These are phyloP conservation scores for Drosophila kohkoa DNA, from an alignment of 1,140 invertebrate species.

Conservation along the genomic window DNA sequence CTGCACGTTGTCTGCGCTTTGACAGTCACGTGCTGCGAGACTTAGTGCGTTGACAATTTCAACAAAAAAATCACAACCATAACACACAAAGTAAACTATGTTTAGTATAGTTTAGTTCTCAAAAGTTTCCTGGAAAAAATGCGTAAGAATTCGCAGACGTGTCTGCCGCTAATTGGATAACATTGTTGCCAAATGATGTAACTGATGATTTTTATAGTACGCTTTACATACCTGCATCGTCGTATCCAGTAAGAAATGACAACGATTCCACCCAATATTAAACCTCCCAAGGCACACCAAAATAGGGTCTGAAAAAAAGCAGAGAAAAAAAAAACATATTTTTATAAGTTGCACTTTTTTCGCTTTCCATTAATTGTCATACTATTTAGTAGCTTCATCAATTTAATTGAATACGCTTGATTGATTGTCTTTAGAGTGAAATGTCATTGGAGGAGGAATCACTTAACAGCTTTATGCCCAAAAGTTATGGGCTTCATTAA, in stretches of 20 bases:
- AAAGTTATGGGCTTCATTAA: conserved; percentile 44
- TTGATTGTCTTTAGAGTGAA: conserved; percentile 25
- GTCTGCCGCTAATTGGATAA: conserved; percentile 60
- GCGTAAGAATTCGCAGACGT: conserved; percentile 18
- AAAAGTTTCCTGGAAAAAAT: conserved; percentile 22
- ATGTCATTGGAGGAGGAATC: conserved; percentile 28
- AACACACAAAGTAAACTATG: not conserved
- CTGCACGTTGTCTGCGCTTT: conserved; percentile 59
- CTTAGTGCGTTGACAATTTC: conserved; percentile 55
- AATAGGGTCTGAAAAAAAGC: conserved; percentile 76
- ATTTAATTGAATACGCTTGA: conserved; percentile 11
- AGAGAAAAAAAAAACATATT: not conserved
- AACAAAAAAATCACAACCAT: conserved; percentile 16
- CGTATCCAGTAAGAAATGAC: conserved; percentile 84
- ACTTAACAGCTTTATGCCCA: conserved; percentile 47
- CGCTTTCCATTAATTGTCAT: conserved; percentile 1
- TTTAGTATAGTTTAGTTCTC: not conserved
- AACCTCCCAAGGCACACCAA: conserved; percentile 84
- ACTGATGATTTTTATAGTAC: conserved; percentile 2
- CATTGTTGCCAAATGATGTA: conserved; percentile 10
- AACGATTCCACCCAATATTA: conserved; percentile 82
- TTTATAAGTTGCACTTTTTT: not conserved
- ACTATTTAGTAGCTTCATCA: not conserved
- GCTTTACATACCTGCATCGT: conserved; percentile 83
- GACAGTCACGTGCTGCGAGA: conserved; percentile 63